A percentile compares a stretch with the other conserved stretches of the same genome.
Conservation (phyloP, 2,797 vertebrate genomes). For the Coracias cyanogaster region DNA sequence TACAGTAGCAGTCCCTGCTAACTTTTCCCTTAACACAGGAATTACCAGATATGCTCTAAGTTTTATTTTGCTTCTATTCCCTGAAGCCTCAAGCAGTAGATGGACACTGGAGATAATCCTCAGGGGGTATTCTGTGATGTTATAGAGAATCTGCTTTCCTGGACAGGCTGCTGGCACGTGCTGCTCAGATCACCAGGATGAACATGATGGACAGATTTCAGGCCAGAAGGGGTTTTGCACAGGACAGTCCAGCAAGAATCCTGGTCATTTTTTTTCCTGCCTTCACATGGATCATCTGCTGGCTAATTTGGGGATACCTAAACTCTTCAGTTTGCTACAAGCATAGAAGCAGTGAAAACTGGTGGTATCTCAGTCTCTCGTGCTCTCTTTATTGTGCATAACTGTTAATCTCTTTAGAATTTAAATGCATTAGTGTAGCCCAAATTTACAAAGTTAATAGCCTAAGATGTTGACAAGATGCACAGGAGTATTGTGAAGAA, state of each 20-base stretch:
- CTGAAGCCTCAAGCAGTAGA: neutral
- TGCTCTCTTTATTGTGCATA: rapidly evolving
- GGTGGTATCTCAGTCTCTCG: neutral
- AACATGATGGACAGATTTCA: neutral
- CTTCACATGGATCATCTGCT: neutral
- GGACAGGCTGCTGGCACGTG: neutral
- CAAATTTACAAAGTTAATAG: neutral
- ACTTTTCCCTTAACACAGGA: neutral
- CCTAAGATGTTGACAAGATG: neutral
- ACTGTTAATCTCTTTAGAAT: neutral
- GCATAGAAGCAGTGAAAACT: neutral
- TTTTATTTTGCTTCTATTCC: neutral
- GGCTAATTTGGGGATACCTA: neutral
- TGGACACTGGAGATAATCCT: neutral
- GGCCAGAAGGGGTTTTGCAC: neutral
- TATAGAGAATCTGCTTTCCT: neutral
- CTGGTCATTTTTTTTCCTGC: neutral
- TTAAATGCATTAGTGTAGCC: neutral
- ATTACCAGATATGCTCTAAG: neutral
- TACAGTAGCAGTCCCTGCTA: neutral
- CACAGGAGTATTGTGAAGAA: neutral
- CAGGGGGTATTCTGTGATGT: neutral
- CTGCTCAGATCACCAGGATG: neutral
- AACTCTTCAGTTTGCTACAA: neutral
- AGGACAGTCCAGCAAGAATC: neutral